Evolutionary conservation across 30 jellyfish, hydroid and myxozoan genomes (phyloP).

Genomic region (Turritopsis rubra): DNA sequence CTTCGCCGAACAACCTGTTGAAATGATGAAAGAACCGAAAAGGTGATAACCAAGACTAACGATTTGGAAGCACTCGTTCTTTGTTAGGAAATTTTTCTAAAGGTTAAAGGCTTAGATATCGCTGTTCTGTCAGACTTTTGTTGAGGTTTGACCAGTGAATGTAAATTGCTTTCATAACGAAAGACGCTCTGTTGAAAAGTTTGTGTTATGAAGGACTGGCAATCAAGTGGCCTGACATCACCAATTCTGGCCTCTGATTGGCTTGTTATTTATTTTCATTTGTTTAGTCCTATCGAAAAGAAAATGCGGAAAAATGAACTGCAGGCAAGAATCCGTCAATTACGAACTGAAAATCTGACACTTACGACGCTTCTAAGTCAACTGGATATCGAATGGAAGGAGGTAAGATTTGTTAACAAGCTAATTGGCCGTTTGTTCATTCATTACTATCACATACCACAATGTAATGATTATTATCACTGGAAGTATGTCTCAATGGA

Average conservation of each 20-base stretch:
- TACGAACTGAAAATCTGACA: conserved; percentile 60
- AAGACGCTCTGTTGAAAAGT: no score
- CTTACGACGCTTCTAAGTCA: conserved; percentile 54
- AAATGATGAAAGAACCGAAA: background rate
- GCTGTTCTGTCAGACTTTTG: no score
- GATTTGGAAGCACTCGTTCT: no score
- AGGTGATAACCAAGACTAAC: background rate
- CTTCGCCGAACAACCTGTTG: background rate
- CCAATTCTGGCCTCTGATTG: background rate
- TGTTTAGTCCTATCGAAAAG: conserved; percentile 63
- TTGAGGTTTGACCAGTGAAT: no score
- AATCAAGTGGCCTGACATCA: background rate
- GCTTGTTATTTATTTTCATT: background rate
- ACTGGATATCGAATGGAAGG: conserved; percentile 59
- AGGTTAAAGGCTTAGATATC: no score
- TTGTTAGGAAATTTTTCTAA: no score
- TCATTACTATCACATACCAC: background rate
- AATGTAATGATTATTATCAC: background rate
- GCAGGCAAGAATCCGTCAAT: conserved; percentile 65
- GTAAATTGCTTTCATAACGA: no score
- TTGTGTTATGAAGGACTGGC: background rate
- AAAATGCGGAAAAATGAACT: conserved; percentile 69
- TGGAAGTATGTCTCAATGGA: no score
- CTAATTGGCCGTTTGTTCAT: background rate
- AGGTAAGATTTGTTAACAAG: conserved; percentile 39